Base-by-base conservation (phyloP, 2,888 invertebrate species). In the Nebria brevicollis region DNA sequence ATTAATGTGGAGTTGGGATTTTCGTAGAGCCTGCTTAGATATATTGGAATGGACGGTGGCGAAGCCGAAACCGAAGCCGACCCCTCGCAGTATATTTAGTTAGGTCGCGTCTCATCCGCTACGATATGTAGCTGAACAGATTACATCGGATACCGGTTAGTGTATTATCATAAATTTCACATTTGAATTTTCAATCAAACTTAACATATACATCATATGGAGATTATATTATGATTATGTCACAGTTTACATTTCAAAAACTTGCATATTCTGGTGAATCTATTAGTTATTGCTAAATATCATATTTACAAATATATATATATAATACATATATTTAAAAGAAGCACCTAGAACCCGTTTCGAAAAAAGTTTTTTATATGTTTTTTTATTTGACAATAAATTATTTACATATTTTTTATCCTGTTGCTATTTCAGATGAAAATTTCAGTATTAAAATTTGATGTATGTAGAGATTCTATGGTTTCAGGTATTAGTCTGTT, bases 121-220 rank as follows among this genome's bases (percentile, higher is more conserved):
- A 54, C 54, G 54, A 54, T 54, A 7, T 54, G 54, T 54, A 54
- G 54, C 54, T 8, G 54, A 8, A 54, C 11, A 54, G 54, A 54
- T 54, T 54, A 54, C 13, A 54, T 54, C 54, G 54, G 54, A 54
- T 54, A 54, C 54, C 54, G 8, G 54, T 54, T 54, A 54, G 11
- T 13, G 54, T 2, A 54, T 54, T 54, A 54, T 54, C 54, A 54
- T 54, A 54, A 54, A 54, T 11, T 54, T 54, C 54, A 54, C 54
- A 54, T 54, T 54, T 54, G 54, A 54, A 54, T 54, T 54, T 54
- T 54, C 54, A 54, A 54, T 54, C 54, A 54, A 54, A 54, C 54
- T 54, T 54, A 54, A 54, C 54, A 54, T 54, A 54, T 54, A 54
- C 54, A 54, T 54, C 54, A 54, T 54, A 54, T 54, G 54, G 4